Percentiles rank a stretch among this genome's conserved stretches.
Conservation (phyloP, 2,797 vertebrate genomes). For the Melanotaenia parkinsoni region DNA sequence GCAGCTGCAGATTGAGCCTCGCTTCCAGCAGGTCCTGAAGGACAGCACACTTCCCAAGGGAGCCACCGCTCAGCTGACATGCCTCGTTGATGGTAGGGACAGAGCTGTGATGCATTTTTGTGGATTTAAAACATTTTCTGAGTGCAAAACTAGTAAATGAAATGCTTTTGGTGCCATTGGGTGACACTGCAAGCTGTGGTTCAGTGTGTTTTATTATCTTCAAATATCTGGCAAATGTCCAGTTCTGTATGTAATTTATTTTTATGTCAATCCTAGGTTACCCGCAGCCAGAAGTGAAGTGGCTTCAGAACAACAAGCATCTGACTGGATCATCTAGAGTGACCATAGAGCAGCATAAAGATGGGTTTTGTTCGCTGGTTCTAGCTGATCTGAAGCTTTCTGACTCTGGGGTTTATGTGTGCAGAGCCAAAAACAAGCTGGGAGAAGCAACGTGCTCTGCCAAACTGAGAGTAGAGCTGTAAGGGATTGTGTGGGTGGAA, state of each 20-base stretch:
- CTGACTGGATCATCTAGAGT: slow-evolving; percentile 64
- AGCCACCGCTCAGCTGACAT: slow-evolving; percentile 71
- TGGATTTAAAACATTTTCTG: background rate
- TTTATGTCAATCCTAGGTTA: slow-evolving; percentile 71
- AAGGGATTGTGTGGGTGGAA: slow-evolving; percentile 1
- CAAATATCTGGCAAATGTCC: background rate
- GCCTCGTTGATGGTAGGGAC: slow-evolving; percentile 78
- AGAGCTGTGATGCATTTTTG: slow-evolving; percentile 30
- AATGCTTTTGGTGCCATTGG: background rate
- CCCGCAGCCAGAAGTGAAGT: slow-evolving; percentile 82
- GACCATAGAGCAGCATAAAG: slow-evolving; percentile 64
- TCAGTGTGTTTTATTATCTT: background rate
- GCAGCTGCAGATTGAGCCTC: slow-evolving; percentile 71
- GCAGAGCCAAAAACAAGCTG: slow-evolving; percentile 74
- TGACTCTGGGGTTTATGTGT: slow-evolving; percentile 83
- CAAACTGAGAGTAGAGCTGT: slow-evolving; percentile 62
- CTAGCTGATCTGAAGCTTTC: slow-evolving; percentile 63
- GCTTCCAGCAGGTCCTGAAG: slow-evolving; percentile 66
- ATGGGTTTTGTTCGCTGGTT: slow-evolving; percentile 80
- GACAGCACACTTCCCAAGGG: slow-evolving; percentile 73
- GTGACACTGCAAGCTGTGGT: background rate
- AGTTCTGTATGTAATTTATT: background rate
- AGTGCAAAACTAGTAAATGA: background rate
- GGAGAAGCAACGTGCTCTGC: slow-evolving; percentile 75
- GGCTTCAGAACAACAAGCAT: slow-evolving; percentile 73